Conservation (phyloP, 1,140 invertebrate species). For the Heterodera schachtii region DNA sequence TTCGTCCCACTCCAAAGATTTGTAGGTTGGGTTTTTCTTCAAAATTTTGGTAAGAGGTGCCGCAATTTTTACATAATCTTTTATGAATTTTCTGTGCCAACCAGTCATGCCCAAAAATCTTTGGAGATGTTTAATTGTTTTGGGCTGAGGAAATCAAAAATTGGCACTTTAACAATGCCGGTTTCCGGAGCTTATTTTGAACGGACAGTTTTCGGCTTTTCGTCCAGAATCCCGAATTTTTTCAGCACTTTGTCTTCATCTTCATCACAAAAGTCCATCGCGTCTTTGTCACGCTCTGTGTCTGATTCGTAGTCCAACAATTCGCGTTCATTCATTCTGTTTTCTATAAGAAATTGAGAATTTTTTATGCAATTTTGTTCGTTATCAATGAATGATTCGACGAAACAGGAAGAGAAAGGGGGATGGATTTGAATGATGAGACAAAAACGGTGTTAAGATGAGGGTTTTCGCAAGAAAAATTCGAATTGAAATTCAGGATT, state of each 20-base stretch:
- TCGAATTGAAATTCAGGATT: too few relatives aligned
- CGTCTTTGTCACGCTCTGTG: neutral
- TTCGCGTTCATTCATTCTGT: neutral
- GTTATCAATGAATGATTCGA: neutral
- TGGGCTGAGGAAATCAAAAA: conserved; percentile 59
- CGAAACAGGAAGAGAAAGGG: neutral
- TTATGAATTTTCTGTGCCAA: conserved; percentile 66
- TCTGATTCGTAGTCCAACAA: neutral
- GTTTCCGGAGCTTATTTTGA: neutral
- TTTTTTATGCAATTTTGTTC: neutral
- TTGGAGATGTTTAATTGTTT: conserved; percentile 63
- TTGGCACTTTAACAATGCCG: conserved; percentile 37
- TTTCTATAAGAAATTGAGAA: neutral
- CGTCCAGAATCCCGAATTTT: neutral
- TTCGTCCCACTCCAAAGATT: conserved; percentile 61
- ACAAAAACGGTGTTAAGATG: too few relatives aligned
- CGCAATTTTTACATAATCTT: conserved; percentile 62
- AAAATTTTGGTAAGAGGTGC: conserved; percentile 65
- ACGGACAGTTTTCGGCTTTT: neutral
- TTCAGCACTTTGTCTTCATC: too few relatives aligned
- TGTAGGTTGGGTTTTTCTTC: conserved; percentile 61
- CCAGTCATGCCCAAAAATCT: conserved; percentile 68
- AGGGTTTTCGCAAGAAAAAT: too few relatives aligned
- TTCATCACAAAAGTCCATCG: too few relatives aligned
- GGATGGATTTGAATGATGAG: neutral